phyloP scores from a whole-genome alignment of 1,140 invertebrate genomes.

The Trichogramma pretiosum region DNA sequence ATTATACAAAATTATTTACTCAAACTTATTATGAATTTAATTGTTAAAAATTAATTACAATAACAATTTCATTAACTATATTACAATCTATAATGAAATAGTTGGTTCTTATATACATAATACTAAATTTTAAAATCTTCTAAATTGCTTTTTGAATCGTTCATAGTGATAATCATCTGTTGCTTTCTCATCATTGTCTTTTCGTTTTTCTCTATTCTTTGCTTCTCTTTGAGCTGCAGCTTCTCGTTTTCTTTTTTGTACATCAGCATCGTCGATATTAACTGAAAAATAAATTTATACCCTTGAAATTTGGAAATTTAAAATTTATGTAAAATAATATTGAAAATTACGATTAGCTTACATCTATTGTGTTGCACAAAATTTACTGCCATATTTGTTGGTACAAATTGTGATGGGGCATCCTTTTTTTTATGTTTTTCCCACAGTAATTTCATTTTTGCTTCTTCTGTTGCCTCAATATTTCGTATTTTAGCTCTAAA shows the following conservation, averaged over 20 bases:
- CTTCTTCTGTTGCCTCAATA: slow-evolving; percentile 96
- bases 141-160: slow-evolving; percentile 92
- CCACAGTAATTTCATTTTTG: slow-evolving; percentile 83
- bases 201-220: slow-evolving; percentile 55
- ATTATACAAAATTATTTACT: no score
- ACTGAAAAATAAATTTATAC: slow-evolving; percentile 49
- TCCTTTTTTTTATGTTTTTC: slow-evolving; percentile 86
- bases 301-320: slow-evolving; percentile 1
- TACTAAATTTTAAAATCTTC: slow-evolving; percentile 61
- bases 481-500: slow-evolving; percentile 87
- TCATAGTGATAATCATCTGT: slow-evolving; percentile 97
- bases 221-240: slow-evolving; percentile 33
- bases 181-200: slow-evolving; percentile 75
- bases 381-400: slow-evolving; percentile 95
- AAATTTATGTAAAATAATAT: slow-evolving; percentile 2
- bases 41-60: no score
- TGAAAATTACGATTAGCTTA: slow-evolving; percentile 42
- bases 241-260: slow-evolving; percentile 50
- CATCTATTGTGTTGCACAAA: slow-evolving; percentile 95
- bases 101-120: no score
- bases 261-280: slow-evolving; percentile 67
- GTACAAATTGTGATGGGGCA: slow-evolving; percentile 92
- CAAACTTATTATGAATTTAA: no score
- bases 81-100: no score
- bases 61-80: no score